Percentiles rank a stretch among this genome's conserved stretches.
Conservation (phyloP, 2,888 invertebrate genomes). For the Crossocerus cetratus region DNA sequence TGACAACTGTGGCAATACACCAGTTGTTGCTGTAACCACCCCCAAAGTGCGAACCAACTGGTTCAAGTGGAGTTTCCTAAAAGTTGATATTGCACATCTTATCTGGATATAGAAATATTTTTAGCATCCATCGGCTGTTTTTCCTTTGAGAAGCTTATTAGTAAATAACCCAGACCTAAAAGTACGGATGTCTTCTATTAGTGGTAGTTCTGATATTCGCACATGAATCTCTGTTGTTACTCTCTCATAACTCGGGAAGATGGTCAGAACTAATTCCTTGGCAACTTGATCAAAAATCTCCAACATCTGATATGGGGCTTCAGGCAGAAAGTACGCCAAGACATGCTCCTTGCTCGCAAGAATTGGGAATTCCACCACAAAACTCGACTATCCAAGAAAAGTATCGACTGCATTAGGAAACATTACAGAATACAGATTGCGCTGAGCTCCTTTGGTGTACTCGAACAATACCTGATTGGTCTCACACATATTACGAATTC, state of each 20-base stretch:
- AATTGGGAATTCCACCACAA: slow-evolving; percentile 95
- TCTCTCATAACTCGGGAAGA: slow-evolving; percentile 97
- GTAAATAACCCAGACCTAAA: too few relatives aligned
- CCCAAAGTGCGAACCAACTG: slow-evolving; percentile 95
- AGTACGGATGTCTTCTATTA: slow-evolving; percentile 96
- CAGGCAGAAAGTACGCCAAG: slow-evolving; percentile 97
- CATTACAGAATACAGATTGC: too few relatives aligned
- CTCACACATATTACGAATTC: slow-evolving; percentile 96
- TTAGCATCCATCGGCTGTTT: background rate
- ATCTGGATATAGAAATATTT: background rate
- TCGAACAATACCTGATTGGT: slow-evolving; percentile 82
- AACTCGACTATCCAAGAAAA: slow-evolving; percentile 80
- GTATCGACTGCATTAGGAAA: background rate
- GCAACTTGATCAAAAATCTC: slow-evolving; percentile 96
- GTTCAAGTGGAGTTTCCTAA: slow-evolving; percentile 90
- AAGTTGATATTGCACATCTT: background rate
- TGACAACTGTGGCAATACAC: slow-evolving; percentile 95
- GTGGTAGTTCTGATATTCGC: slow-evolving; percentile 94
- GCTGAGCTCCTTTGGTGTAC: too few relatives aligned
- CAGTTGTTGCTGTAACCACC: slow-evolving; percentile 97
- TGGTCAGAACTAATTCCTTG: slow-evolving; percentile 93
- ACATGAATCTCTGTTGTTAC: slow-evolving; percentile 97
- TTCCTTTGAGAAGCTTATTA: slow-evolving; percentile 10
- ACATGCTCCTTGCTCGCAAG: slow-evolving; percentile 94
- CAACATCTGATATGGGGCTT: slow-evolving; percentile 98